Evolutionary conservation across 2,888 invertebrate genomes (phyloP).

Genomic region (Drosophila eohydei): DNA sequence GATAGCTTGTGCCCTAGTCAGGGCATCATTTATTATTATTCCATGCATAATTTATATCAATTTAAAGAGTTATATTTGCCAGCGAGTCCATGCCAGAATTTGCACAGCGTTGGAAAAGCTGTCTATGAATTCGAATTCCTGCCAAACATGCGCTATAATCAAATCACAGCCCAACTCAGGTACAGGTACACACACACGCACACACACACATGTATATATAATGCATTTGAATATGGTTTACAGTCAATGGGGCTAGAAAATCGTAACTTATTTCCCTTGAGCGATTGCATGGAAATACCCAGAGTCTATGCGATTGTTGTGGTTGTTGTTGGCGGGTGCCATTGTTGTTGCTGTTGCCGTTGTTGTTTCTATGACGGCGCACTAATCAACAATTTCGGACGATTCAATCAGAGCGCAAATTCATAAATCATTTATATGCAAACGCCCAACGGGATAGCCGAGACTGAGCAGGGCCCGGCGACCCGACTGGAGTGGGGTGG

Average conservation of each 20-base stretch:
- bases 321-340: constrained; percentile 12
- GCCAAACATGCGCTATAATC: constrained; percentile 42
- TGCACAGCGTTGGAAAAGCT: constrained; percentile 17
- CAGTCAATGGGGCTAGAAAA: constrained; percentile 45
- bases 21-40: neutral
- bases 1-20: neutral
- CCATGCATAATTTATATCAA: constrained; percentile 11
- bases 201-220: constrained; percentile 1
- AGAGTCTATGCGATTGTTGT: constrained; percentile 17
- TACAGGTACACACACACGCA: constrained; percentile 4
- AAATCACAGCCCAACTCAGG: constrained; percentile 50
- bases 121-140: constrained; percentile 20
- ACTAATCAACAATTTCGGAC: constrained; percentile 76
- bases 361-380: constrained; percentile 57
- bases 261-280: constrained; percentile 70
- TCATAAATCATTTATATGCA: constrained; percentile 79
- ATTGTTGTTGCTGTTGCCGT: constrained; percentile 21
- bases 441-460: constrained; percentile 42
- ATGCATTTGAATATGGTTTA: constrained; percentile 25
- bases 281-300: constrained; percentile 46
- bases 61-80: constrained; percentile 24
- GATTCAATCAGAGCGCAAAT: constrained; percentile 73
- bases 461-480: neutral
- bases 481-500: neutral
- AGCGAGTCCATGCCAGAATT: constrained; percentile 12